A percentile compares a stretch with the other conserved stretches of the same genome.
Conservation (phyloP, 53 echinoderm and acorn worm species). For the Echinometra lucunter region DNA sequence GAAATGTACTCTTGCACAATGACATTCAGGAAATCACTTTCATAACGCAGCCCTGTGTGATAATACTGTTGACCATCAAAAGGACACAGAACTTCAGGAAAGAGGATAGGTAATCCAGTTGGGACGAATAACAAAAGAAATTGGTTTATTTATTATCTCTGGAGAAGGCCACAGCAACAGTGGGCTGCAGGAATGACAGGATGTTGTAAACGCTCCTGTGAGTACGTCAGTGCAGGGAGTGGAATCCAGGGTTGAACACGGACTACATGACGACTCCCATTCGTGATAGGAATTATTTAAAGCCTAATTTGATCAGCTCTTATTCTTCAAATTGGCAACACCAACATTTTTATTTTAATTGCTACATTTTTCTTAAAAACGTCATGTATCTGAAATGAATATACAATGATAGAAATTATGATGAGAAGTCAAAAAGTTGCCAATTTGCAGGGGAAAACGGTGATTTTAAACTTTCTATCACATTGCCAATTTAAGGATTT, state of each 20-base stretch:
- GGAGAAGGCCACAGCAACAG: conserved; percentile 29
- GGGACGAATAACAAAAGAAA: conserved; percentile 20
- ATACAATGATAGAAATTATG: too few species aligned
- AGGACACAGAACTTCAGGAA: background rate
- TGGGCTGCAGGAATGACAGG: background rate
- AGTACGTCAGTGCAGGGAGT: background rate
- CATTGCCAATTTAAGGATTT: too few species aligned
- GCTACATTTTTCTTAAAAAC: too few species aligned
- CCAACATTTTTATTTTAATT: too few species aligned
- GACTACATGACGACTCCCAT: too few species aligned
- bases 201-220: background rate
- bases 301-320: background rate
- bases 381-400: too few species aligned
- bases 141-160: conserved; percentile 6
- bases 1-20: background rate
- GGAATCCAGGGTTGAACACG: background rate
- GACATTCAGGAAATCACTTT: background rate
- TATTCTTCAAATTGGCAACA: too few species aligned
- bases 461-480: too few species aligned
- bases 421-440: too few species aligned
- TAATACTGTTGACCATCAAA: background rate
- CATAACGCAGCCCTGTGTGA: background rate
- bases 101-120: background rate
- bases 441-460: too few species aligned
- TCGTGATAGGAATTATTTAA: too few species aligned